Evolutionary conservation across 1,140 invertebrate genomes (phyloP).

Genomic region (Octopus sinensis): DNA sequence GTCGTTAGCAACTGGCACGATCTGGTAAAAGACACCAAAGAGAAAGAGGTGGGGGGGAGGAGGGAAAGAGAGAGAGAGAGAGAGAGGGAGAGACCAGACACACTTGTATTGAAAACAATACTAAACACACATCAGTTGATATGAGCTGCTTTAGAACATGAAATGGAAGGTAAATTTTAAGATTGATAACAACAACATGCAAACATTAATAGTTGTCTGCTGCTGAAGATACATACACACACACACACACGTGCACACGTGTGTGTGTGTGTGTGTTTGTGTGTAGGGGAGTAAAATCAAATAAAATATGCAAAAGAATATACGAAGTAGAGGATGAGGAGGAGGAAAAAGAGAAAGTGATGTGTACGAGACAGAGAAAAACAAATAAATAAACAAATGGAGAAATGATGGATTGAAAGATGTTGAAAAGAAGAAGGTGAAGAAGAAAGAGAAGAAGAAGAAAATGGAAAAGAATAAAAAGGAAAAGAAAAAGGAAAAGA

Average conservation of each 20-base stretch:
- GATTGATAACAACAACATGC: no score
- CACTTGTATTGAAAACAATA: no score
- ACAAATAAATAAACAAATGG: not conserved
- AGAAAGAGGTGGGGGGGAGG: not conserved
- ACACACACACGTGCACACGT: no score
- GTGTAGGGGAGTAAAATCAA: no score
- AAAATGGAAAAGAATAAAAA: not conserved
- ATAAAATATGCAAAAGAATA: no score
- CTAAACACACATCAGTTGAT: no score
- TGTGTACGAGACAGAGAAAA: not conserved
- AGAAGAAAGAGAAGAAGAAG: not conserved
- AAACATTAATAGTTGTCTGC: no score
- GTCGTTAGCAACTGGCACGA: no score
- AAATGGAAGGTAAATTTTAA: no score
- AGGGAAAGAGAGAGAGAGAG: not conserved
- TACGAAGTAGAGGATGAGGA: not conserved
- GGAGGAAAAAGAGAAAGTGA: not conserved
- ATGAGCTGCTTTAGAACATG: no score
- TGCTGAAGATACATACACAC: no score
- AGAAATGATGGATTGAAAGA: not conserved
- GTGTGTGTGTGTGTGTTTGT: no score
- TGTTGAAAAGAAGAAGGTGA: not conserved
- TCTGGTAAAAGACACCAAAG: not conserved
- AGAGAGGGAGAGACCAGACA: not conserved
- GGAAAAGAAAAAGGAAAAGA: not conserved